Evolutionary conservation across 2,113 vertebrate species (phyloP).

Genomic region (Grammomys dolichurus): DNA sequence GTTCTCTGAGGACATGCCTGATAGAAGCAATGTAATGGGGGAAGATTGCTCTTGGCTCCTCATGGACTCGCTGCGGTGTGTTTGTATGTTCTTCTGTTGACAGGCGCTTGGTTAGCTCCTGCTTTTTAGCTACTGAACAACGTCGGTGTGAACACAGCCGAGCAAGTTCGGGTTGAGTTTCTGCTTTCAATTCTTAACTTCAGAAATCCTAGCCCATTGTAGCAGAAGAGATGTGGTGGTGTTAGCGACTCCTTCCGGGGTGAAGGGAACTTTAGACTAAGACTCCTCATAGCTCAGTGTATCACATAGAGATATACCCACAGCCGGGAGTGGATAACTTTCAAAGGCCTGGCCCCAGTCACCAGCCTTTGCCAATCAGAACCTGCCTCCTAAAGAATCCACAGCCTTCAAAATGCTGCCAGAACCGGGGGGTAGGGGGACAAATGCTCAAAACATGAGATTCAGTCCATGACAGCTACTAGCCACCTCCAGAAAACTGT

Average conservation of each 20-base stretch:
- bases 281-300: neutral
- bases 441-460: neutral
- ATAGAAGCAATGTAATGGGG: neutral
- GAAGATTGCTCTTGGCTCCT: neutral
- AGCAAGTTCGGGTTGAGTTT: neutral
- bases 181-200: neutral
- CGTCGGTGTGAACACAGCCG: neutral
- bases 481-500: fast-evolving
- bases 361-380: neutral
- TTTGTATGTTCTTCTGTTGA: neutral
- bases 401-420: neutral
- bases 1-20: neutral
- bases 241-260: neutral
- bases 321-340: neutral
- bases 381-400: neutral
- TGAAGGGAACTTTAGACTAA: neutral
- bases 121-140: neutral
- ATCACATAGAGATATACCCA: neutral
- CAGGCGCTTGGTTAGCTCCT: neutral
- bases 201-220: neutral
- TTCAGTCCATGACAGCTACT: neutral
- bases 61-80: neutral
- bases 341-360: neutral
- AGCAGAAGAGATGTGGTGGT: fast-evolving
- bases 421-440: fast-evolving